Conservation (phyloP, 2,888 invertebrate genomes). For the Stenurella melanura region DNA sequence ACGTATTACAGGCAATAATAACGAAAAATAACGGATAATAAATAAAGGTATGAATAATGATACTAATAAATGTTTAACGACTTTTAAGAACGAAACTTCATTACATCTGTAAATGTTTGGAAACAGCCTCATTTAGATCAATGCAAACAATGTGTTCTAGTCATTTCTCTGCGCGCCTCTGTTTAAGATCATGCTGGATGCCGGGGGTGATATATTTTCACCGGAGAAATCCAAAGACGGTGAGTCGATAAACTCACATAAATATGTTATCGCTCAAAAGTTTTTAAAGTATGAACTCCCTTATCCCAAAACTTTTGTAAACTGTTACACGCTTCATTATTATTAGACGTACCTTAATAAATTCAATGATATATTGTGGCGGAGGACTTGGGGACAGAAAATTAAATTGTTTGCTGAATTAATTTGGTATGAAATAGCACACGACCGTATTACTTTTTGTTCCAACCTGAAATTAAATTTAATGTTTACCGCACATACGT, state of each 20-base stretch:
- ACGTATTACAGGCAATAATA: too few species aligned
- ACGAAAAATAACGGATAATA: too few species aligned
- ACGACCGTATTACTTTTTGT: not conserved
- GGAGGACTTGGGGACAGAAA: conserved; percentile 10
- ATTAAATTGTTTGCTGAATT: not conserved
- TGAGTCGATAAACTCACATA: conserved; percentile 43
- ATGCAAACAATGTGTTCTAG: not conserved
- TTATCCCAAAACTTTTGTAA: conserved; percentile 40
- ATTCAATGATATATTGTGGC: conserved; percentile 40
- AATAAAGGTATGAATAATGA: too few species aligned
- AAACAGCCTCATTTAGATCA: not conserved
- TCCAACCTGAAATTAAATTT: not conserved
- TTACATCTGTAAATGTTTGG: not conserved
- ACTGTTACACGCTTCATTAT: conserved; percentile 46
- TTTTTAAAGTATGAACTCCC: conserved; percentile 44
- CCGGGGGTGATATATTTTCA: conserved; percentile 44
- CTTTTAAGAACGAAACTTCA: not conserved
- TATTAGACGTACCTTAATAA: conserved; percentile 45
- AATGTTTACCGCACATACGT: not conserved
- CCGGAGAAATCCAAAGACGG: conserved; percentile 42
- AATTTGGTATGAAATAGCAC: not conserved
- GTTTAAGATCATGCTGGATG: conserved; percentile 26
- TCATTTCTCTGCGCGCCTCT: not conserved
- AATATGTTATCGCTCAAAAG: conserved; percentile 44
- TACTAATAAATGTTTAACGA: too few species aligned